Conservation (phyloP, 2,797 vertebrate genomes). For the Stomatorhinus walkeri region DNA sequence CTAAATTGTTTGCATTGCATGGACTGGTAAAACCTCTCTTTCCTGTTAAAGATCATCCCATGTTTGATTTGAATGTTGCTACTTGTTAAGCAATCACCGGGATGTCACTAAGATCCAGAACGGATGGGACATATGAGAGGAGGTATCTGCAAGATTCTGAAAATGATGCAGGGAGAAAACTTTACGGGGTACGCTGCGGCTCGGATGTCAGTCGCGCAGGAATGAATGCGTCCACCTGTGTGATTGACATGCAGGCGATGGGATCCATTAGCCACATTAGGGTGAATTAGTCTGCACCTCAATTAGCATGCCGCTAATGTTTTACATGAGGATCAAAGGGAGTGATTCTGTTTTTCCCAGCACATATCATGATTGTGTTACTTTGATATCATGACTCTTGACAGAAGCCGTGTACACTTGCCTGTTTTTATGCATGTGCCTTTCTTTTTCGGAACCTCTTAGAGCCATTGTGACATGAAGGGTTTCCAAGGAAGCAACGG, state of each 20-base stretch:
- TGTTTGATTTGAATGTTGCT: neutral
- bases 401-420: constrained; percentile 4
- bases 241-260: neutral
- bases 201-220: neutral
- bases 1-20: neutral
- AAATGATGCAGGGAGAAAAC: neutral
- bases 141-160: neutral
- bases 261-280: neutral
- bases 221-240: neutral
- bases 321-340: neutral
- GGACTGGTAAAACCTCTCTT: neutral
- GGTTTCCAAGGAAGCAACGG: constrained; percentile 38
- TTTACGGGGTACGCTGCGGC: neutral
- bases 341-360: neutral
- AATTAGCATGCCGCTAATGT: constrained; percentile 10
- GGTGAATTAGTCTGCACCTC: neutral
- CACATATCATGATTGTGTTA: constrained; percentile 8
- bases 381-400: constrained; percentile 19
- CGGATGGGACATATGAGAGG: neutral
- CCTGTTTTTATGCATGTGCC: neutral
- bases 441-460: constrained; percentile 54
- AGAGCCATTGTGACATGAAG: constrained; percentile 60
- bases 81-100: neutral
- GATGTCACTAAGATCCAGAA: neutral
- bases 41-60: neutral